Conservation (phyloP, 2,888 invertebrate species). For the Phyllotreta striolata region DNA sequence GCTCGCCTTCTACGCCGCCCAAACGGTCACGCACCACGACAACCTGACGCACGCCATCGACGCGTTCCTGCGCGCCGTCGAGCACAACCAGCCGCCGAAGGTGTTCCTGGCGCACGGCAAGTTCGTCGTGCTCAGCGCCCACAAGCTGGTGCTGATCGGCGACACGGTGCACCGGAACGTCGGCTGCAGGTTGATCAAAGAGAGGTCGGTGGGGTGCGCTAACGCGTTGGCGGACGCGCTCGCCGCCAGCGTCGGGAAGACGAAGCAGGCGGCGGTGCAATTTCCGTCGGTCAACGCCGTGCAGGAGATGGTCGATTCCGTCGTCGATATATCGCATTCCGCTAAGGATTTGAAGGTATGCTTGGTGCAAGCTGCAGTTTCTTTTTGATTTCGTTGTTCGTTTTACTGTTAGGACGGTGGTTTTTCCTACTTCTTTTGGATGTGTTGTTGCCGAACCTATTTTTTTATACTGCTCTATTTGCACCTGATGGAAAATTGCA, state of each 20-base stretch:
- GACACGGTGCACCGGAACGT: conserved; percentile 92
- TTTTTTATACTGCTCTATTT: background rate
- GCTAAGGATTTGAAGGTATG: conserved; percentile 82
- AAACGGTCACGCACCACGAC: conserved; percentile 84
- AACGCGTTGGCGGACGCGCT: conserved; percentile 83
- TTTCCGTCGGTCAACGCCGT: conserved; percentile 91
- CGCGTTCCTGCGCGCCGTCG: conserved; percentile 89
- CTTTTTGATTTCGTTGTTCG: conserved; percentile 52
- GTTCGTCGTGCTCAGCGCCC: conserved; percentile 92
- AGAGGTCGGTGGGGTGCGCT: conserved; percentile 76
- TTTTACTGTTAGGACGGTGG: background rate
- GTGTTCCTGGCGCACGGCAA: conserved; percentile 93
- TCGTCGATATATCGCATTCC: conserved; percentile 84
- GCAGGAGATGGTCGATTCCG: conserved; percentile 92
- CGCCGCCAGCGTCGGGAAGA: conserved; percentile 84
- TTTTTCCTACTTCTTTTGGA: background rate
- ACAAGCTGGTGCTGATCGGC: conserved; percentile 92
- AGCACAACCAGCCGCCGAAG: conserved; percentile 93
- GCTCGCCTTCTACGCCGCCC: conserved; percentile 86
- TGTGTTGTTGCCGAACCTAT: conserved; percentile 9
- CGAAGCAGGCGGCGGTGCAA: conserved; percentile 89
- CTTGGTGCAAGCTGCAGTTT: conserved; percentile 73
- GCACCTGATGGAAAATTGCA: no score
- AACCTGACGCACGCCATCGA: conserved; percentile 90
- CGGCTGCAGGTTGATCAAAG: conserved; percentile 75